These are phyloP conservation scores for Microcaecilia unicolor DNA, from an alignment of 2,797 vertebrate genomes.

Conservation along the genomic window DNA sequence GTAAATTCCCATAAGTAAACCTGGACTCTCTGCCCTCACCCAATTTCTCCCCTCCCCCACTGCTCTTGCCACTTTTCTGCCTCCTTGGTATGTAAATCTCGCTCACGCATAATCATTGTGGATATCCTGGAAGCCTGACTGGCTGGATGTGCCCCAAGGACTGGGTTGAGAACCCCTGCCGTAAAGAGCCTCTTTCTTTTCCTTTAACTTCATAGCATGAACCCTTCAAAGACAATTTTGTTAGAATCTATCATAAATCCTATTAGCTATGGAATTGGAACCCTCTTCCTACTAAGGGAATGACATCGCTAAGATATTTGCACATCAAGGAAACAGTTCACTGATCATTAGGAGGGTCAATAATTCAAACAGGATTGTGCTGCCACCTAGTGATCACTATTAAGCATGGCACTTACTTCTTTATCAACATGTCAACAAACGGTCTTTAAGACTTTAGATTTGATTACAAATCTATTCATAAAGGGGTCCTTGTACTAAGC, in stretches of 20 bases:
- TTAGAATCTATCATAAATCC: background rate
- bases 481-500: no score
- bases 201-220: background rate
- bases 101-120: no score
- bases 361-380: conserved; percentile 59
- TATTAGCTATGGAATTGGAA: background rate
- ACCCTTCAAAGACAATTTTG: no score
- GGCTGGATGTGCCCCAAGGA: no score
- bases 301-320: background rate
- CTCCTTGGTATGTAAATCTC: no score
- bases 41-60: no score
- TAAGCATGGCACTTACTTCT: conserved; percentile 35
- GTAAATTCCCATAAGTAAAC: no score
- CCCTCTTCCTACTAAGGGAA: background rate
- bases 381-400: conserved; percentile 56
- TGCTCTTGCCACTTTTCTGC: no score
- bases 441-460: background rate
- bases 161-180: no score
- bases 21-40: no score
- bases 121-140: no score
- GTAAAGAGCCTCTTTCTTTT: conserved; percentile 29
- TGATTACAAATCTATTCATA: background rate
- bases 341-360: conserved; percentile 22
- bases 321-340: background rate
- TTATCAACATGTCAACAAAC: conserved; percentile 18